These are phyloP conservation scores for Tamandua tetradactyla DNA, from an alignment of 2,797 vertebrate species.

Conservation along the genomic window DNA sequence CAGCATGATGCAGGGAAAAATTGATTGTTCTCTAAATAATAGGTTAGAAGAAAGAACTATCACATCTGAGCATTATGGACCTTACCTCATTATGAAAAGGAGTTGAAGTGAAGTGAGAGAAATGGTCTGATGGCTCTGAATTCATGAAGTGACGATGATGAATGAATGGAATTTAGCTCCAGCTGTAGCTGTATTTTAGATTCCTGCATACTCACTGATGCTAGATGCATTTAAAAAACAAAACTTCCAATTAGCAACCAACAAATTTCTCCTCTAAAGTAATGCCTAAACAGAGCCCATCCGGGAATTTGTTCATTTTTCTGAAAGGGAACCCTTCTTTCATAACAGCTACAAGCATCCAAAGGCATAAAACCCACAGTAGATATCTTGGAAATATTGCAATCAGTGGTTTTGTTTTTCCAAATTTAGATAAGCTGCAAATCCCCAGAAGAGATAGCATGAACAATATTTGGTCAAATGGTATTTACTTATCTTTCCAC, in stretches of 20 bases:
- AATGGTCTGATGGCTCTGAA: conserved; percentile 62
- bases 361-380: neutral
- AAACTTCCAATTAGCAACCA: neutral
- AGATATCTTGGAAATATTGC: neutral
- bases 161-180: conserved; percentile 65
- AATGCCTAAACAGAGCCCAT: neutral
- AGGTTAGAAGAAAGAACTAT: conserved; percentile 58
- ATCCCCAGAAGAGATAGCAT: neutral
- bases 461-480: neutral
- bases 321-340: neutral
- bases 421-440: conserved; percentile 25
- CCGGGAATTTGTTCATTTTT: neutral
- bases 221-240: conserved; percentile 68
- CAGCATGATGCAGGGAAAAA: conserved; percentile 71
- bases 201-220: conserved; percentile 61
- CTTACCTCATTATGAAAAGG: conserved; percentile 37
- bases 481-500: neutral
- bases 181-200: conserved; percentile 68
- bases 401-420: neutral
- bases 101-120: conserved; percentile 31
- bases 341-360: neutral
- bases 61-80: conserved; percentile 40
- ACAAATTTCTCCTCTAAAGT: neutral
- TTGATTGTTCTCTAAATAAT: conserved; percentile 70
- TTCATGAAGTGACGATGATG: conserved; percentile 74